Evolutionary conservation across 2,888 invertebrate species (phyloP), one percentile per base, ranked within the genome.

Genomic region (Galeopsomyia nigrocyanea): DNA sequence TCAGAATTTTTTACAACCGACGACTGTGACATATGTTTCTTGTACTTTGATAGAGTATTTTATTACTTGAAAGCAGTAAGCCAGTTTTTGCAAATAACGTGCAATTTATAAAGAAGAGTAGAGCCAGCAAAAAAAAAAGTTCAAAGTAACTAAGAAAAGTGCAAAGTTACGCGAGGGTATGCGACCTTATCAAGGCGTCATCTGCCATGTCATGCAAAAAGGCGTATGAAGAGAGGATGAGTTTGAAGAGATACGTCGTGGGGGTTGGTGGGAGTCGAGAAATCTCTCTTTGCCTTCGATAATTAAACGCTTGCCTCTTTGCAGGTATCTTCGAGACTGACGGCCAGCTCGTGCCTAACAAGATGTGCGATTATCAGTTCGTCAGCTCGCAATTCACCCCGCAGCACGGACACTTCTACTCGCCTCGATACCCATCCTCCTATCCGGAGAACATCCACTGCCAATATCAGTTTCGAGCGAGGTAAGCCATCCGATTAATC

Each of bases 361-460:
- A 94, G 68, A 93, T 92, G 88, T 96, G 96, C 86, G 95, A 96
- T 87, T 94, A 92, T 87, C 93, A 94, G 87, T 95, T 95, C 87
- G 90, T 92, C 84, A 93, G 94, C 83, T 91, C 91, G 53, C 91
- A 92, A 79, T 90, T 90, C 81, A 89, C 91, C 75, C 91, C 91
- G 73, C 88, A 90, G 19, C 92, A 93, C 85, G 95, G 95, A 69
- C 91, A 92, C 71, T 92, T 96, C 83, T 95, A 94, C 88, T 98
- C 98, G 67, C 98, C 98, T 0, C 92, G 95, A 72, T 98, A 97
- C 89, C 98, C 98, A 76, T 97, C 98, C 80, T 94, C 94, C 81
- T 98, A 98, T 87, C 97, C 98, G 21, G 94, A 94, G 86, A 95
- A 96, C 86, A 92, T 95, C 82, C 91, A 93, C 82, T 98, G 97